phyloP scores from a whole-genome alignment of 2,113 vertebrate genomes.

The Anas platyrhynchos region DNA sequence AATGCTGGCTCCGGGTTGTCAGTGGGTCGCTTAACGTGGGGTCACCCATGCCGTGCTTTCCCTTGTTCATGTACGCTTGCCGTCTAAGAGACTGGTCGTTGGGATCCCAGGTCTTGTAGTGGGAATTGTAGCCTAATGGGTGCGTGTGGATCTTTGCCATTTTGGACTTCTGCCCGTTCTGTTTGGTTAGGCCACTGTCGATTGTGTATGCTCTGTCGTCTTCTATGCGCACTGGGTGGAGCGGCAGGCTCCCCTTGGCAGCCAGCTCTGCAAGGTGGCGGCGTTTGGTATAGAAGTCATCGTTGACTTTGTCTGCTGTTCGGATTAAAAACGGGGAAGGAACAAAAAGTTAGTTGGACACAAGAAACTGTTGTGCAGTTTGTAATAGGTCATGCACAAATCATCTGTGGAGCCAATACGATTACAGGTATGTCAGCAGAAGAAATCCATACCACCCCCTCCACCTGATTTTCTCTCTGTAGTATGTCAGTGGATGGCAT shows the following conservation, averaged over 20 bases:
- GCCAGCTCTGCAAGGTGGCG: constrained; percentile 92
- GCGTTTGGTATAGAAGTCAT: constrained; percentile 92
- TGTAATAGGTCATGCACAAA: neutral
- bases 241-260: constrained; percentile 88
- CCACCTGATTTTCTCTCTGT: neutral
- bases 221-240: constrained; percentile 88
- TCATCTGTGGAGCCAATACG: neutral
- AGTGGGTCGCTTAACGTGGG: constrained; percentile 86
- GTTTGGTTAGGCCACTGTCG: constrained; percentile 84
- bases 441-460: neutral
- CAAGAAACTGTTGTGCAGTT: neutral
- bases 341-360: constrained; percentile 11
- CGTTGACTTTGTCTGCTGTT: constrained; percentile 92
- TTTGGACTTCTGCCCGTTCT: constrained; percentile 90
- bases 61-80: constrained; percentile 88
- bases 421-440: neutral
- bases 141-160: constrained; percentile 83
- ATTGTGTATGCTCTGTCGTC: constrained; percentile 89
- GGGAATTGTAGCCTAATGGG: constrained; percentile 89
- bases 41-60: constrained; percentile 86
- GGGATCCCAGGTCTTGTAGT: constrained; percentile 94
- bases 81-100: constrained; percentile 89
- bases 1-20: constrained; percentile 89
- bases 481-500: neutral
- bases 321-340: neutral